These are phyloP conservation scores for Typhlichthys subterraneus DNA, from an alignment of 2,797 vertebrate genomes.

Conservation along the genomic window DNA sequence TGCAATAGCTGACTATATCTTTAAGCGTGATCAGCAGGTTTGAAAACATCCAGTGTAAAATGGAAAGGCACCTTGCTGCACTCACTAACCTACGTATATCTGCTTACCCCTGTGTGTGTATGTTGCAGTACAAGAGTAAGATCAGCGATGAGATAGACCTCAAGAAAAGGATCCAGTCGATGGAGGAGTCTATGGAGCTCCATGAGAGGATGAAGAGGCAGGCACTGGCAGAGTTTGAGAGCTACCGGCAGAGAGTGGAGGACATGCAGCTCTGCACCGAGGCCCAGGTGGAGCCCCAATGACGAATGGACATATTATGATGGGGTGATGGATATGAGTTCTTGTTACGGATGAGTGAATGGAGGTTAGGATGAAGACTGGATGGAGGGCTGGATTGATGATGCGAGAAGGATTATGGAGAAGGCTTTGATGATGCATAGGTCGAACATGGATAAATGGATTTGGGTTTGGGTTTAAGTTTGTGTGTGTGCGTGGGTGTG, in stretches of 20 bases:
- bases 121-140: conserved; percentile 89
- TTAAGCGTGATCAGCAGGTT: too few relatives aligned
- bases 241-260: conserved; percentile 93
- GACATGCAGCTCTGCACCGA: conserved; percentile 96
- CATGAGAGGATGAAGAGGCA: conserved; percentile 95
- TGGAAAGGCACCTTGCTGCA: too few relatives aligned
- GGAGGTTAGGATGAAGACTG: not conserved
- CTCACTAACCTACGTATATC: too few relatives aligned
- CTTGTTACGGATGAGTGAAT: too few relatives aligned
- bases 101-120: not conserved
- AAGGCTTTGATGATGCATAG: not conserved
- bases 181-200: conserved; percentile 95
- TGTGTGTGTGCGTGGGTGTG: too few relatives aligned
- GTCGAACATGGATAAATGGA: not conserved
- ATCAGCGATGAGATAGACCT: conserved; percentile 95
- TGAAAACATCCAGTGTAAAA: too few relatives aligned
- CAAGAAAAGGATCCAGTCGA: conserved; percentile 90
- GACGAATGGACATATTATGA: not conserved
- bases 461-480: too few relatives aligned
- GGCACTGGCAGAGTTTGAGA: conserved; percentile 93
- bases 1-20: too few relatives aligned
- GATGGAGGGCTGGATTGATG: not conserved
- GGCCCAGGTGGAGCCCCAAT: conserved; percentile 72
- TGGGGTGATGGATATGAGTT: not conserved
- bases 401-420: not conserved